Base-by-base conservation (phyloP, 2,797 vertebrate species). In the Artibeus lituratus region DNA sequence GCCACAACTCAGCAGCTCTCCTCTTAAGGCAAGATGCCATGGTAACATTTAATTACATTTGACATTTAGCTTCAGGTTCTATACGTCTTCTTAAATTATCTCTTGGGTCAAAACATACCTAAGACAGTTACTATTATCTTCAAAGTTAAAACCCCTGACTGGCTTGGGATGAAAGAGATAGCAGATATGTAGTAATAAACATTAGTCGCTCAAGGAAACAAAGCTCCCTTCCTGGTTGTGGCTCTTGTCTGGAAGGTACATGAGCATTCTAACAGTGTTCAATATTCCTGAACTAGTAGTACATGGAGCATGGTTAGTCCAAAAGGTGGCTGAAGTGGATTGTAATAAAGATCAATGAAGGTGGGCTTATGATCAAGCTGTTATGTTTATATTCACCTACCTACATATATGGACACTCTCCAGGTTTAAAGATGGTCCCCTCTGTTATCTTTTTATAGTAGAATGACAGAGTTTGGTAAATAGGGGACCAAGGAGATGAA, bases 401-500 rank as follows among this genome's bases (percentile, higher is more conserved):
- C 51, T 84, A 82, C 53, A 39, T 87, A 98, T 88, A 96, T 10
- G 92, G 97, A 97, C 86, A 35, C 96, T 96, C 98, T 96, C 97
- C 97, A 96, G 90, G 97, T 97, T 37, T 97, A 98, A 97, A 98
- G 97, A 98, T 96, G 97, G 97, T 97, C 96, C 95, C 96, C 97
- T 98, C 81, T 97, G 97, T 98, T 98, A 98, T 97, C 97, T 98
- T 98, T 98, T 98, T 97, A 98, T 95, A 98, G 97, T 95, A 98
- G 95, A 98, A 98, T 97, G 97, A 98, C 97, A 98, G 97, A 97
- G 98, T 98, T 98, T 97, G 96, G 96, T 98, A 98, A 98, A 97
- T 97, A 19, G 95, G 87, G 97, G 98, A 98, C 98, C 98, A 98
- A 98, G 98, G 98, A 97, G 82, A 98, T 98, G 96, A 97, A 97